Evolutionary conservation across 2,888 invertebrate species (phyloP), one percentile per base, ranked within the genome.

Genomic region (Pecten maximus): DNA sequence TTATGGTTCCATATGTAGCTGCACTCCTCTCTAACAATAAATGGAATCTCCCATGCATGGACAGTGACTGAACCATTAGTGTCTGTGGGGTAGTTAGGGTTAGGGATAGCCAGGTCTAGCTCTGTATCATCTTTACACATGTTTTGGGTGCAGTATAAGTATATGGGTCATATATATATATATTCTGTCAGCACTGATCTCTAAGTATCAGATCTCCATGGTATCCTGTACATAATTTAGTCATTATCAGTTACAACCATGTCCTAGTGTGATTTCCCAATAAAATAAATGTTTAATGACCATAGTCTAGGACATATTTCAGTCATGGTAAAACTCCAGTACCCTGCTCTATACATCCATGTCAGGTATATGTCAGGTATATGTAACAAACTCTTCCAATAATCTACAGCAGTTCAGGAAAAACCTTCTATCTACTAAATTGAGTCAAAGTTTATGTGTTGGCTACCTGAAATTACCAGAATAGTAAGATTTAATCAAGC

Each of bases 111-210:
- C 12, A 28, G 35, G 74, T 4, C n/a, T 28, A 16, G 2, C 60
- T 16, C 28, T 74, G 74, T 74, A 74, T 74, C 74, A 74, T 35
- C 35, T 0, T 23, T 28, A 35, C 74, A 74, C 74, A 19, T 74
- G 35, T 28, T 74, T 10, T 74, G 74, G 74, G 74, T 74, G 74
- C 74, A 74, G 74, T 54, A 54, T 23, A 12, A 8, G 35, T 74
- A 74, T 74, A 35, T 28, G 28, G 74, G 74, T 74, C 74, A 74
- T 74, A 74, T n/a, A n/a, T n/a, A n/a, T n/a, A n/a, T n/a, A n/a
- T 10, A 6, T 23, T 60, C 60, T 60, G n/a, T 60, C 23, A n/a
- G 60, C 44, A 44, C 12, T 44, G 44, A 60, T 1, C 48, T 8
- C 19, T 54, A 54, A 54, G 23, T 23, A 54, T 54, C 54, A 54